A percentile compares a stretch with the other conserved stretches of the same genome.
Conservation (phyloP, 1,140 invertebrate species). For the Drosophila grimshawi region DNA sequence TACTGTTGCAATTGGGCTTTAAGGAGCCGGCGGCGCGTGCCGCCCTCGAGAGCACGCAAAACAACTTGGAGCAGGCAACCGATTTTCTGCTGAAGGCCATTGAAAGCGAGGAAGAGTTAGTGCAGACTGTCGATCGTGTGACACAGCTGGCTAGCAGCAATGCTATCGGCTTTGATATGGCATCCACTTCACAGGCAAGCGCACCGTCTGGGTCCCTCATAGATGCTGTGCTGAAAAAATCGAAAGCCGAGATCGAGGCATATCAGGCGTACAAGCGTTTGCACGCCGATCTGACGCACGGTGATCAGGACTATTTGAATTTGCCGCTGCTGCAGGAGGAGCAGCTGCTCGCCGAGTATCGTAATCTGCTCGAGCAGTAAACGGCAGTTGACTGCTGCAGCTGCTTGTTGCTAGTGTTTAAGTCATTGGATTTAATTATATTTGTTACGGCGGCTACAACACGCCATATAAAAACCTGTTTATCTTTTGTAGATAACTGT, state of each 20-base stretch:
- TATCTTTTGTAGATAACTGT: constrained; percentile 54
- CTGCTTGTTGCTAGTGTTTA: constrained; percentile 14
- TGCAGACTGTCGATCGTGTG: constrained; percentile 47
- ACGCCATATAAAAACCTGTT: constrained; percentile 51
- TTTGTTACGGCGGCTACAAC: constrained; percentile 19
- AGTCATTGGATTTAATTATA: constrained; percentile 21
- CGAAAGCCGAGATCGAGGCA: constrained; percentile 60
- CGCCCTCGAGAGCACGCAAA: constrained; percentile 86
- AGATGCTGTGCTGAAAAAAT: constrained; percentile 44
- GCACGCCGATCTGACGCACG: constrained; percentile 86
- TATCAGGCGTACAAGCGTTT: constrained; percentile 86
- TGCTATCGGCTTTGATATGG: constrained; percentile 4
- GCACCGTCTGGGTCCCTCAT: constrained; percentile 36
- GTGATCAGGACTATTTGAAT: constrained; percentile 88
- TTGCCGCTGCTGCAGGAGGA: constrained; percentile 87
- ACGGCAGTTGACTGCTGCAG: not conserved
- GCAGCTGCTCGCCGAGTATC: constrained; percentile 87
- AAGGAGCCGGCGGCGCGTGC: constrained; percentile 85
- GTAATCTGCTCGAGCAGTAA: constrained; percentile 85
- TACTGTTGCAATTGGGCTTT: constrained; percentile 88
- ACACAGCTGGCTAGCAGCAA: constrained; percentile 5
- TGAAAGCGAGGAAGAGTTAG: constrained; percentile 61
- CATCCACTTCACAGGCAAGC: constrained; percentile 62
- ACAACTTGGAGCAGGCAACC: constrained; percentile 86
- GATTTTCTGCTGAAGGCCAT: constrained; percentile 85